A percentile compares a stretch with the other conserved stretches of the same genome.
Evolutionary conservation across 2,888 invertebrate genomes (phyloP).

Genomic region (Gastracanthus pulcherrimus): DNA sequence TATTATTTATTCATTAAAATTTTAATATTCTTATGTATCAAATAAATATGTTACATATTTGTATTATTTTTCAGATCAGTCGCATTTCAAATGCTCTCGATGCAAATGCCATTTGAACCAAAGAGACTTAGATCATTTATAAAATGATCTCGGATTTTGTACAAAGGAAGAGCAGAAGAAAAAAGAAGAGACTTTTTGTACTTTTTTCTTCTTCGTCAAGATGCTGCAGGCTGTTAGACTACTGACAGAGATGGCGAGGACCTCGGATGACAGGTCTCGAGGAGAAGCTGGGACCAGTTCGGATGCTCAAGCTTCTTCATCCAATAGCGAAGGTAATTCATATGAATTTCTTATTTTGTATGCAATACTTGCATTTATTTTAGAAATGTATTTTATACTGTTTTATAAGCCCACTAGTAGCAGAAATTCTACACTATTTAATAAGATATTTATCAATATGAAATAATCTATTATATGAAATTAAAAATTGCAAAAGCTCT

Average conservation of each 20-base stretch:
- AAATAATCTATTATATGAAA: too few species aligned
- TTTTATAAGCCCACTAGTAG: too few species aligned
- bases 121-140: constrained; percentile 49
- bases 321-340: constrained; percentile 59
- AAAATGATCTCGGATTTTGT: constrained; percentile 54
- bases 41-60: constrained; percentile 17
- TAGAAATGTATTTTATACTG: too few species aligned
- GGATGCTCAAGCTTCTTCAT: constrained; percentile 61
- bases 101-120: constrained; percentile 55
- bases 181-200: constrained; percentile 43
- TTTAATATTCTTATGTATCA: not conserved
- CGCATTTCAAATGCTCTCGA: constrained; percentile 42
- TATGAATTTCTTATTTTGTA: not conserved
- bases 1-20: not conserved
- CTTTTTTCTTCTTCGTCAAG: constrained; percentile 44
- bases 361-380: too few species aligned
- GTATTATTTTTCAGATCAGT: constrained; percentile 30
- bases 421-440: too few species aligned
- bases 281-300: constrained; percentile 60
- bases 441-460: too few species aligned
- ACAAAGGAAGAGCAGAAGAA: constrained; percentile 42
- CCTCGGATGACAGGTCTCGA: constrained; percentile 65
- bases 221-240: constrained; percentile 71
- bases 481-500: too few species aligned
- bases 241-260: constrained; percentile 69